Evolutionary conservation across 1,140 invertebrate genomes (phyloP).

Genomic region (Drosophila tsacasi): DNA sequence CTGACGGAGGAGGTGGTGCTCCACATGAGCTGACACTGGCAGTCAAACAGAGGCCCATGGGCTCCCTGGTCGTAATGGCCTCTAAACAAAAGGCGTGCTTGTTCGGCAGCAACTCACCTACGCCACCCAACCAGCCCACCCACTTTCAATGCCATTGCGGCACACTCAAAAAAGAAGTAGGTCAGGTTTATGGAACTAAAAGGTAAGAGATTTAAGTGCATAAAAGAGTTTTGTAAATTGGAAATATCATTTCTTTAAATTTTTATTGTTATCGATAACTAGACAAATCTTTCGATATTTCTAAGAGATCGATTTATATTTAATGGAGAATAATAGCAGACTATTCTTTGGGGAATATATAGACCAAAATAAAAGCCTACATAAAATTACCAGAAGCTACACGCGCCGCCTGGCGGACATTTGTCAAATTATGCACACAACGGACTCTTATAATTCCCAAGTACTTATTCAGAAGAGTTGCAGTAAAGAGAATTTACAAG

Average conservation of each 20-base stretch:
- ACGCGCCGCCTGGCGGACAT: not conserved
- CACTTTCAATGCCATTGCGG: constrained; percentile 56
- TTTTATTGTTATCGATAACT: not conserved
- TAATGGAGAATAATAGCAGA: not conserved
- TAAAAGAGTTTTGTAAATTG: not conserved
- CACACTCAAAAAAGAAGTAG: constrained; percentile 1
- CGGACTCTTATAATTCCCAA: not conserved
- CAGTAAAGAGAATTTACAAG: not conserved
- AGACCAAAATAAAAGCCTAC: no score
- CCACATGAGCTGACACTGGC: constrained; percentile 57
- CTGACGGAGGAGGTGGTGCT: constrained; percentile 24
- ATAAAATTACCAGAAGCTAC: no score
- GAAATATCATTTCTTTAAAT: not conserved
- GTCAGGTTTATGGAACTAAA: not conserved
- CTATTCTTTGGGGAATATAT: not conserved
- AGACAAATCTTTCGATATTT: not conserved
- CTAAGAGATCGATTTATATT: not conserved
- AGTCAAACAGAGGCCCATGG: constrained; percentile 54
- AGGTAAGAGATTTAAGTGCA: not conserved
- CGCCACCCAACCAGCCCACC: constrained; percentile 8
- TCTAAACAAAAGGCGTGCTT: constrained; percentile 78
- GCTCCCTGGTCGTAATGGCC: constrained; percentile 51
- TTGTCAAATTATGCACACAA: not conserved
- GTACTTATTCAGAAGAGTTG: not conserved
- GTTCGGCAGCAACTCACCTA: constrained; percentile 41